Conservation (phyloP, 2,888 invertebrate species). For the Dromius quadrimaculatus region DNA sequence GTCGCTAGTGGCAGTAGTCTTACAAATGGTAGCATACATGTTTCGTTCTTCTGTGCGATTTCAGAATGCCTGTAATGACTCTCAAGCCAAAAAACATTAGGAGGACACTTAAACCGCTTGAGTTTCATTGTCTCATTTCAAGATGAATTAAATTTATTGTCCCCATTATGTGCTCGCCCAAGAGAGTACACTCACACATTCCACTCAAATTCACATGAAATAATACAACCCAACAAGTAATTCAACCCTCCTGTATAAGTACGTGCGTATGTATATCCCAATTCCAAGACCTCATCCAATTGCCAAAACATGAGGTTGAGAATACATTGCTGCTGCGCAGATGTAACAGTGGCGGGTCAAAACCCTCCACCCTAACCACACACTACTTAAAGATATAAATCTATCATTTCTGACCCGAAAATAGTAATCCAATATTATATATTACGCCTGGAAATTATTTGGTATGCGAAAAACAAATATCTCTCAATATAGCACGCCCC, state of each 20-base stretch:
- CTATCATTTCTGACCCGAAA: not conserved
- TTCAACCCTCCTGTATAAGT: not conserved
- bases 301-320: not conserved
- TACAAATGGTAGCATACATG: too few relatives aligned
- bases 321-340: not conserved
- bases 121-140: not conserved
- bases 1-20: too few relatives aligned
- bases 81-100: not conserved
- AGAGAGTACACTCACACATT: not conserved
- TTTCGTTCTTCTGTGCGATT: not conserved
- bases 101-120: not conserved
- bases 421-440: not conserved
- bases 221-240: constrained; percentile 1
- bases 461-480: not conserved
- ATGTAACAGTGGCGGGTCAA: not conserved
- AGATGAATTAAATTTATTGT: not conserved
- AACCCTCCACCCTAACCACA: not conserved
- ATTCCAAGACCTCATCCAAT: not conserved
- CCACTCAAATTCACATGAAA: constrained; percentile 13
- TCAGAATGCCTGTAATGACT: not conserved
- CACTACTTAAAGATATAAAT: not conserved
- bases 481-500: not conserved
- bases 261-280: not conserved
- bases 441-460: too few relatives aligned
- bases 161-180: not conserved